These are phyloP conservation scores for Masnerella sp. DNA, from an alignment of 2,888 invertebrate species.

Conservation along the genomic window DNA sequence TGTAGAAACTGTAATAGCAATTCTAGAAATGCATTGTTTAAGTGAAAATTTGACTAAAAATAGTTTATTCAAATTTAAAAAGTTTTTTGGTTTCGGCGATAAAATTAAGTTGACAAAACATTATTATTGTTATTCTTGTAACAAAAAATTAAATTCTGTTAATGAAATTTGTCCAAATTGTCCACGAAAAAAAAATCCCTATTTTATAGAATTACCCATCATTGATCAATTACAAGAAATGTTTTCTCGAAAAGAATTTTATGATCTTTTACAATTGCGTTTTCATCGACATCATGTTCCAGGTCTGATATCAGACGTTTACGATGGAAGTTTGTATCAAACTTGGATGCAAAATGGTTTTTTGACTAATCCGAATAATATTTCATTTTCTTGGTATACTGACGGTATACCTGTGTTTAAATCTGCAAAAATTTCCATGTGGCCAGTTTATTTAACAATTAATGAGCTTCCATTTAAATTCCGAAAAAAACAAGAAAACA, in stretches of 20 bases:
- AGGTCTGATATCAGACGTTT: not conserved
- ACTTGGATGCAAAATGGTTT: not conserved
- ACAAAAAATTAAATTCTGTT: no score
- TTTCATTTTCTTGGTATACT: not conserved
- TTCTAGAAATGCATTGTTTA: conserved; percentile 40
- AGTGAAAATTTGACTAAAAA: conserved; percentile 16
- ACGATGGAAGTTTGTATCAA: not conserved
- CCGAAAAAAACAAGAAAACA: conserved; percentile 25
- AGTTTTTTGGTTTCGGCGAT: conserved; percentile 30
- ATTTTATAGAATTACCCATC: no score
- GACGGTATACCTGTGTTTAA: conserved; percentile 19
- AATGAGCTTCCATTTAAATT: conserved; percentile 15
- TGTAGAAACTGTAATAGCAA: no score
- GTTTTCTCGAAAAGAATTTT: not conserved
- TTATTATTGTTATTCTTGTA: no score
- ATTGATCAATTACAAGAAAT: no score
- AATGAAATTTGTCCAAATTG: no score
- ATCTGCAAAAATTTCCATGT: not conserved
- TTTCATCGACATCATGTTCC: not conserved
- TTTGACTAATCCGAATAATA: not conserved
- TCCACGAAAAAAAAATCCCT: no score
- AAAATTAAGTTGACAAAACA: no score
- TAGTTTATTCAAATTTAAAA: conserved; percentile 37
- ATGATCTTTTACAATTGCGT: not conserved
- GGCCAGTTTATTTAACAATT: conserved; percentile 1